A percentile compares a stretch with the other conserved stretches of the same genome.
Conservation (phyloP, 2,888 invertebrate species). For the Eupeodes luniger region DNA sequence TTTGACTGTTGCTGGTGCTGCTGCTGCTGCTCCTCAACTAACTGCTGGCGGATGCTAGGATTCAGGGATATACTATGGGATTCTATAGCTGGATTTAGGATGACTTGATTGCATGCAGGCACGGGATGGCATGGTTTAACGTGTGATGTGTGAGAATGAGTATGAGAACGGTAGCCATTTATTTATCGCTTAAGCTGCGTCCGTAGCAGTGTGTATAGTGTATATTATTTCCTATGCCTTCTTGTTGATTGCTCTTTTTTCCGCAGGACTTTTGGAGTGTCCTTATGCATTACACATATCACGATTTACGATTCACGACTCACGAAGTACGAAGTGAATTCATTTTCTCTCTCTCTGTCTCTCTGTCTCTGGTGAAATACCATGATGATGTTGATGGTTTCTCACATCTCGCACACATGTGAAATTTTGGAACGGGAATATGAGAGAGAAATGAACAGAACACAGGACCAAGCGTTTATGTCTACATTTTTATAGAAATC, state of each 20-base stretch:
- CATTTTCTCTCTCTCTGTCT: neutral
- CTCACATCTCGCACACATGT: conserved; percentile 7
- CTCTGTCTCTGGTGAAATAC: no score
- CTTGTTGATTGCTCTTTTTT: conserved; percentile 72
- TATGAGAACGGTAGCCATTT: conserved; percentile 70
- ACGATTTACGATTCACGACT: neutral
- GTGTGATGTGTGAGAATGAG: conserved; percentile 51
- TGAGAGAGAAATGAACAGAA: conserved; percentile 19
- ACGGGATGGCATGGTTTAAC: conserved; percentile 42
- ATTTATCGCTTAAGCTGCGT: conserved; percentile 74
- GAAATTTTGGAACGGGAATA: neutral
- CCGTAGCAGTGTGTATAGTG: conserved; percentile 34
- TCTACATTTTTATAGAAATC: conserved; percentile 61
- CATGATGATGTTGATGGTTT: neutral
- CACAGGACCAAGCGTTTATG: conserved; percentile 29
- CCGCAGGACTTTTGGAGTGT: conserved; percentile 53
- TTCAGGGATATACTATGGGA: no score
- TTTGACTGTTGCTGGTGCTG: conserved; percentile 66
- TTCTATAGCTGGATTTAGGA: neutral
- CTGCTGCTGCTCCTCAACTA: conserved; percentile 46
- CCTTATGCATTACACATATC: conserved; percentile 51
- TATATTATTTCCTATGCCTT: conserved; percentile 65
- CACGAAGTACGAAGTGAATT: neutral
- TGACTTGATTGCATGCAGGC: conserved; percentile 6
- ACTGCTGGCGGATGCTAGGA: neutral